Evolutionary conservation across 2,113 vertebrate genomes (phyloP).

Genomic region (Tamias sibiricus): DNA sequence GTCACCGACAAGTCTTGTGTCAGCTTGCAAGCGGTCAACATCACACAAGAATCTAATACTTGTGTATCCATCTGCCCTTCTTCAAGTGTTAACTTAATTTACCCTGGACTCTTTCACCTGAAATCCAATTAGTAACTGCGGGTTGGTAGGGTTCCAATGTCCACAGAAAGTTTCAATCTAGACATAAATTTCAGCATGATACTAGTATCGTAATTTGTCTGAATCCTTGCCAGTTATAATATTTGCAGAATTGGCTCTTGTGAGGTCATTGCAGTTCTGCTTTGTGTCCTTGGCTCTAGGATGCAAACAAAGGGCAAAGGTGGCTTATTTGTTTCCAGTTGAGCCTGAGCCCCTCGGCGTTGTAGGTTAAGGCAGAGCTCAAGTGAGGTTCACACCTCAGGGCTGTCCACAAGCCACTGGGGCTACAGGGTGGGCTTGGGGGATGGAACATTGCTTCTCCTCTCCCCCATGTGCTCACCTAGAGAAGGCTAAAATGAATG

Average conservation of each 20-base stretch:
- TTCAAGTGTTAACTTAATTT: not conserved
- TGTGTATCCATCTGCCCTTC: not conserved
- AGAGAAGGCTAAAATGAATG: not conserved
- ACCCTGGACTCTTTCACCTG: not conserved
- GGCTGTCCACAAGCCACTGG: not conserved
- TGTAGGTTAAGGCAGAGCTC: not conserved
- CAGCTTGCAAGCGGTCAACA: too few relatives aligned
- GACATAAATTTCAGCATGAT: not conserved
- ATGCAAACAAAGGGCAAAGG: not conserved
- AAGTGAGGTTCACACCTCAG: accelerated
- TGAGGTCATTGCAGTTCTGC: not conserved
- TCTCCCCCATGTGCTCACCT: not conserved
- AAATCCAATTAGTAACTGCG: not conserved
- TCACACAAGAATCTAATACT: accelerated
- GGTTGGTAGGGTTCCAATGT: not conserved
- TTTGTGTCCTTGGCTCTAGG: not conserved
- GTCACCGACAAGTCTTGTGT: not conserved
- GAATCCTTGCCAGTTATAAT: not conserved
- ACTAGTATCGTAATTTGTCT: not conserved
- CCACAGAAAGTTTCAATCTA: not conserved
- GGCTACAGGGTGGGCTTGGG: accelerated
- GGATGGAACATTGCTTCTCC: not conserved
- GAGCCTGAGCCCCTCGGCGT: not conserved
- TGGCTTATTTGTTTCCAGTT: not conserved
- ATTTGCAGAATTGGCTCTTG: not conserved